Conservation (phyloP, 2,888 invertebrate species). For the Auanema freiburgensis region DNA sequence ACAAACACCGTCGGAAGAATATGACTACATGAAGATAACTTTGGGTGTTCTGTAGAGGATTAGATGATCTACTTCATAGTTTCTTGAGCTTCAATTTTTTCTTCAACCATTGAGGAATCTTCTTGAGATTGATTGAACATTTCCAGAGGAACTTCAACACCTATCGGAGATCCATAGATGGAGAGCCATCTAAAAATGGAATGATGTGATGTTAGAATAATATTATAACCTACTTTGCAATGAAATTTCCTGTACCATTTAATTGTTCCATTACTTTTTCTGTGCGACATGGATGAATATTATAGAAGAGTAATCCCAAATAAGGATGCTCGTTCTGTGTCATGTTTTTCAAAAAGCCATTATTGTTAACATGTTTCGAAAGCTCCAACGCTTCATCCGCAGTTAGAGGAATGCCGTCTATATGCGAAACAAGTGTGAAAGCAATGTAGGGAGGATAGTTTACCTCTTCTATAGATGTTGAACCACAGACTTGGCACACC, state of each 20-base stretch:
- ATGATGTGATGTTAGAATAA: neutral
- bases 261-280: constrained; percentile 42
- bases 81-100: no score
- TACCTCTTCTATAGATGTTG: constrained; percentile 48
- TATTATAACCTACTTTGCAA: constrained; percentile 31
- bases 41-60: no score
- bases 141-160: constrained; percentile 24
- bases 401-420: constrained; percentile 19
- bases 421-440: no score
- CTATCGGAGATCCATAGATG: constrained; percentile 40
- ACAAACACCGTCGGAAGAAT: no score
- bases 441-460: no score
- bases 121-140: no score
- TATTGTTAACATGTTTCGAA: constrained; percentile 10
- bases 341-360: constrained; percentile 14
- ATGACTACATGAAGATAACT: no score
- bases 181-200: constrained; percentile 41
- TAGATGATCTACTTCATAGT: no score
- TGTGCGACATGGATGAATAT: constrained; percentile 58
- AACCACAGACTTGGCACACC: constrained; percentile 54
- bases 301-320: constrained; percentile 56
- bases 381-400: constrained; percentile 14
- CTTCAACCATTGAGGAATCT: no score
- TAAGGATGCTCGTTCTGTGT: constrained; percentile 24
- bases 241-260: constrained; percentile 34